Base-by-base conservation (phyloP, 1,140 invertebrate genomes). In the Drosophila nasuta region DNA sequence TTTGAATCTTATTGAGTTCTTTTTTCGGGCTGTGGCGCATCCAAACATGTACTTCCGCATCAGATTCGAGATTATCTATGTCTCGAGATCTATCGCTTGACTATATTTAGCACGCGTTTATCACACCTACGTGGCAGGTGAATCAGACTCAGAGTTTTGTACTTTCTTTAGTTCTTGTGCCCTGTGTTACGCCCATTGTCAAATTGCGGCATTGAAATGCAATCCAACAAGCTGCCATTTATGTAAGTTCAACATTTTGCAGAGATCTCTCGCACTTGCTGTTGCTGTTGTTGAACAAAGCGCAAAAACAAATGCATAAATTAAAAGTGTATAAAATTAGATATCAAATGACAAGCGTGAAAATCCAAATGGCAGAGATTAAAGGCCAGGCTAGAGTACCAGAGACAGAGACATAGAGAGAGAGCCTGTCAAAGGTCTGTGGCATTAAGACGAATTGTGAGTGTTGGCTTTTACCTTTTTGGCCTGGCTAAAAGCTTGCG, bases 321-420 rank as follows among this genome's bases (percentile, higher is more conserved):
- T 86, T 85, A 86, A 75, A 76, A 60, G 70, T 60, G 45, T 49
- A 67, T 70, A 78, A 75, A 82, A 72, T 67, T 54, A 66, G 85
- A 83, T 89, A 89, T 88, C 85, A 72, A 79, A 81, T 88, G 83
- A 88, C 83, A 89, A 83, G 85, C 83, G 81, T 89, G 85, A 77
- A 89, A 33, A 70, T 35, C 51, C 49, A 78, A 38, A 38, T 38
- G 35, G 35, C 49, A 64, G 54, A 41, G 85, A 83, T 83, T 88
- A 87, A 80, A 87, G 83, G 83, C 82, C 83, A 54, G 11, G 20
- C 20, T 25, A 25, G 20, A 25, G 20, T 25, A 25, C 5, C 11
- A 43, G 5, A 43, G 38, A 41, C 38, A 41, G 38, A 8, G 38
- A 41, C 8, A 71, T 1, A 46, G 52, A 38, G n/a, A 46, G 63